These are phyloP conservation scores for Psittacula derbiana DNA, from an alignment of 2,797 vertebrate species.

Conservation along the genomic window DNA sequence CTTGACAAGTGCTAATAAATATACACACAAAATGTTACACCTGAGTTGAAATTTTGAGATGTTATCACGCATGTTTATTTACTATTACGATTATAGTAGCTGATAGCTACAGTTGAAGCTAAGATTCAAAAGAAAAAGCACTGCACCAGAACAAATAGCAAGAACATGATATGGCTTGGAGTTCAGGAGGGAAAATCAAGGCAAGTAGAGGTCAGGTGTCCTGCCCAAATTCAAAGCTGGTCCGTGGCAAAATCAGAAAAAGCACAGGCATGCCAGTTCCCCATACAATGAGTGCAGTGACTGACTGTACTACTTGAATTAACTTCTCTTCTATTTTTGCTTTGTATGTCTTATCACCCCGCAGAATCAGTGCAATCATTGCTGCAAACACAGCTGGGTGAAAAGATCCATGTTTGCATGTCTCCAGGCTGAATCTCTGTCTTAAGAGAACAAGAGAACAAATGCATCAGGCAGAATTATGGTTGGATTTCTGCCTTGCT, in stretches of 20 bases:
- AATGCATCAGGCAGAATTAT: constrained; percentile 17
- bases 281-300: neutral
- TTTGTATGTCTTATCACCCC: neutral
- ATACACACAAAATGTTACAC: neutral
- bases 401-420: constrained; percentile 7
- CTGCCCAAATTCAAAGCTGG: neutral
- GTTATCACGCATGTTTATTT: neutral
- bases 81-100: neutral
- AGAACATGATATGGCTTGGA: neutral
- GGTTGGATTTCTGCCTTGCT: neutral
- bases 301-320: neutral
- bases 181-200: neutral
- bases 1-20: neutral
- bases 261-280: neutral
- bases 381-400: neutral
- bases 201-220: neutral
- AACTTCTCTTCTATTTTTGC: neutral
- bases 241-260: neutral
- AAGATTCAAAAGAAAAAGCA: neutral
- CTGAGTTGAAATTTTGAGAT: neutral
- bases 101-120: neutral
- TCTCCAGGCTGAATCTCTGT: constrained; percentile 28
- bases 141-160: neutral
- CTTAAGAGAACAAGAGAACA: neutral
- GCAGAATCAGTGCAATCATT: constrained; percentile 8